phyloP scores from a whole-genome alignment of 2,888 invertebrate species.

The Cerastis rubricosa region DNA sequence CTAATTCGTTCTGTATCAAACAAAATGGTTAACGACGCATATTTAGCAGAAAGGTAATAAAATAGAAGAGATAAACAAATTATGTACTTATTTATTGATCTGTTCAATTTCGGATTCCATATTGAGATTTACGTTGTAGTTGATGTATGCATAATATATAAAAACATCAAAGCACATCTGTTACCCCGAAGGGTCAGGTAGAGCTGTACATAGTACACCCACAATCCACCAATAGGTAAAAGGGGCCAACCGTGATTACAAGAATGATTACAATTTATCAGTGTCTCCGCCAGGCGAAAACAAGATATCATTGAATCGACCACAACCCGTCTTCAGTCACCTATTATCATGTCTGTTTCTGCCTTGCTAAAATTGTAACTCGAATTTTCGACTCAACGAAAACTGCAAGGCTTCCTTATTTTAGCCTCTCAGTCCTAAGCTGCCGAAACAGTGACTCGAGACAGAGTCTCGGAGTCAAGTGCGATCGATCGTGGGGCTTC shows the following conservation, averaged over 20 bases:
- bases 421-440: conserved; percentile 21
- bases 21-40: neutral
- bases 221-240: neutral
- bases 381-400: neutral
- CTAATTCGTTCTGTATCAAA: conserved; percentile 3
- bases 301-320: neutral
- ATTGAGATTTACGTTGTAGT: neutral
- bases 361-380: neutral
- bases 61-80: neutral
- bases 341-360: neutral
- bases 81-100: neutral
- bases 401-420: conserved; percentile 28
- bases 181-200: neutral
- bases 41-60: conserved; percentile 9
- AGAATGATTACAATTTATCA: neutral
- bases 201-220: neutral
- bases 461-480: conserved; percentile 48
- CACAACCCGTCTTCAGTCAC: neutral
- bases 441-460: conserved; percentile 38
- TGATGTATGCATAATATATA: neutral
- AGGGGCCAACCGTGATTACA: neutral
- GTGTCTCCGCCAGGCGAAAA: neutral
- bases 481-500: conserved; percentile 75
- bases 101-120: neutral
- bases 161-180: neutral